Conservation (phyloP, 2,797 vertebrate species). For the Harpagifer antarcticus region DNA sequence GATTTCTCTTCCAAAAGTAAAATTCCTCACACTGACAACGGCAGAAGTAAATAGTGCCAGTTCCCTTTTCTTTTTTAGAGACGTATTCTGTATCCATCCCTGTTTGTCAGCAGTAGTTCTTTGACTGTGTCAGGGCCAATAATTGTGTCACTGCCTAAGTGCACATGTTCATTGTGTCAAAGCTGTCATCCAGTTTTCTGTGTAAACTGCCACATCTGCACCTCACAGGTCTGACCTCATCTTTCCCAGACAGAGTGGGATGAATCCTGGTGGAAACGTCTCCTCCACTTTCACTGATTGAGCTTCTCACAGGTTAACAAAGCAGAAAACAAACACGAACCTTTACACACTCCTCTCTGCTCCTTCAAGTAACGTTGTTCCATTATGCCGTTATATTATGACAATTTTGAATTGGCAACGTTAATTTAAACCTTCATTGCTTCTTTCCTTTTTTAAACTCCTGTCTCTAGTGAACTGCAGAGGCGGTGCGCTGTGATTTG, state of each 20-base stretch:
- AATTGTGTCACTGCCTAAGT: neutral
- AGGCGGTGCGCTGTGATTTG: constrained; percentile 54
- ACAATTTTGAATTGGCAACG: constrained; percentile 36
- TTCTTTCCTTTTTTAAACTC: constrained; percentile 35
- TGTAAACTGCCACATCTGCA: constrained; percentile 19
- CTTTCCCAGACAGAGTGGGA: constrained; percentile 14
- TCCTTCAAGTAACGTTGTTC: constrained; percentile 36
- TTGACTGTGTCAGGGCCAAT: constrained; percentile 20
- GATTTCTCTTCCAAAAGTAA: constrained; percentile 7
- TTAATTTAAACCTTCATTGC: constrained; percentile 64
- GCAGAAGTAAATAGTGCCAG: neutral
- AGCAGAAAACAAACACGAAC: neutral
- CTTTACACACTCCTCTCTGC: constrained; percentile 14
- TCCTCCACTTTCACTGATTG: constrained; percentile 30
- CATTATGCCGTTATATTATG: constrained; percentile 22
- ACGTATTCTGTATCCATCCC: constrained; percentile 1
- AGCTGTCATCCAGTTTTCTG: constrained; percentile 14
- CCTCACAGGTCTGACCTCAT: constrained; percentile 21
- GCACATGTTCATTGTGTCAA: constrained; percentile 21
- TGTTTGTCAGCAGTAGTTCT: constrained; percentile 25
- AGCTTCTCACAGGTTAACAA: neutral
- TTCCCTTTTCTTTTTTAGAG: neutral
- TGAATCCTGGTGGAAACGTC: constrained; percentile 31
- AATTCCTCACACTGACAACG: constrained; percentile 3
- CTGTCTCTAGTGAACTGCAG: constrained; percentile 61